A percentile compares a stretch with the other conserved stretches of the same genome.
Conservation (phyloP, 2,113 vertebrate genomes). For the Aptenodytes forsteri region DNA sequence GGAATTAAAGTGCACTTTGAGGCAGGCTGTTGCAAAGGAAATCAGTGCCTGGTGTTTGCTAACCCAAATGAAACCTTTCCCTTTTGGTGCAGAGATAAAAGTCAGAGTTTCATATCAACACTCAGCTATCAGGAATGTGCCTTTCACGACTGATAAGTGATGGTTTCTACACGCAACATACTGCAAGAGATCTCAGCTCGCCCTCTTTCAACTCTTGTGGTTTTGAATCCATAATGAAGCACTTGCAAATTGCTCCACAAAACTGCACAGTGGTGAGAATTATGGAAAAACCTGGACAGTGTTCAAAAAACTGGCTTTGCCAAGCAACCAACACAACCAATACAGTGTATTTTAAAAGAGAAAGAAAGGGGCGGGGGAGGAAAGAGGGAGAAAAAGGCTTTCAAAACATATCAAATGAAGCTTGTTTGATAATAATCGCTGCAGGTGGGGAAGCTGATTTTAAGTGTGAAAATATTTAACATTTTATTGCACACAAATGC, state of each 20-base stretch:
- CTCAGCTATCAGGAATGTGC: conserved; percentile 49
- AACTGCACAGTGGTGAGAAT: background rate
- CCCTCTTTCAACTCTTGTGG: background rate
- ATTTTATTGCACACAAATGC: conserved; percentile 56
- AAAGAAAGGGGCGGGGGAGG: background rate
- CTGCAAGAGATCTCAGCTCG: background rate
- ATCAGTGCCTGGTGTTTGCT: background rate
- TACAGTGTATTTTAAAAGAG: background rate
- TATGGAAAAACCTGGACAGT: background rate
- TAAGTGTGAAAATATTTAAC: conserved; percentile 65
- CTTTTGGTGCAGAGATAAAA: conserved; percentile 49
- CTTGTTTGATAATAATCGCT: background rate
- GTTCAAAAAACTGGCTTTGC: background rate
- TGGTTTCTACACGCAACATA: background rate
- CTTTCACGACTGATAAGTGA: conserved; percentile 37
- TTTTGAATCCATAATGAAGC: background rate
- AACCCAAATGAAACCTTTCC: conserved; percentile 39
- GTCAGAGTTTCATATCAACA: conserved; percentile 5
- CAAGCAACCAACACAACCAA: background rate
- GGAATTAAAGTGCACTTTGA: background rate
- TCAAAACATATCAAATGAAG: background rate
- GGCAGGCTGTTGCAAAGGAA: background rate
- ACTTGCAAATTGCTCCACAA: background rate
- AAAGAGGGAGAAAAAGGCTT: conserved; percentile 3
- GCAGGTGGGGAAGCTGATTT: conserved; percentile 17